These are phyloP conservation scores for Drosophila borborema DNA, from an alignment of 2,888 invertebrate species.

Conservation along the genomic window DNA sequence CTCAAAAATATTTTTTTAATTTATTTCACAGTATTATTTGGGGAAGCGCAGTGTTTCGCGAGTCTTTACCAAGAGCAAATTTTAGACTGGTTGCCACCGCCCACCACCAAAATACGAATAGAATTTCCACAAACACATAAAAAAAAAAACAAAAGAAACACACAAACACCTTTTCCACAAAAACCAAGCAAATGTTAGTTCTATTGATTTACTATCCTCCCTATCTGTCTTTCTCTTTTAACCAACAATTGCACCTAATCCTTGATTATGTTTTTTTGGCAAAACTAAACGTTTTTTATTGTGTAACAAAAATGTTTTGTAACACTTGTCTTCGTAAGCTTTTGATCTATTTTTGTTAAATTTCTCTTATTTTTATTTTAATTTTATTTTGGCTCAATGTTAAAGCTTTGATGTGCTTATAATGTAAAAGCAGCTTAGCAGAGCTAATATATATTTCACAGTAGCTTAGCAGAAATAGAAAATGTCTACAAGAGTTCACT, in stretches of 20 bases:
- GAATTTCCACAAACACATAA: slow-evolving; percentile 55
- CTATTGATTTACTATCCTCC: slow-evolving; percentile 44
- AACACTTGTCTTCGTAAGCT: slow-evolving; percentile 12
- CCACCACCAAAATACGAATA: slow-evolving; percentile 63
- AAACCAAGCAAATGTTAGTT: slow-evolving; percentile 63
- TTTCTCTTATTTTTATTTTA: neutral
- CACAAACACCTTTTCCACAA: slow-evolving; percentile 40
- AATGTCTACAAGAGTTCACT: neutral
- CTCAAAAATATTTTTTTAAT: slow-evolving; percentile 59
- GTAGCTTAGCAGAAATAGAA: neutral
- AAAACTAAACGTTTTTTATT: slow-evolving; percentile 35
- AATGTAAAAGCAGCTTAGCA: slow-evolving; percentile 1
- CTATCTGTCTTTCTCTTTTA: slow-evolving; percentile 29
- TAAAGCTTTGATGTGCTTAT: neutral
- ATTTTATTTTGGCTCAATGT: slow-evolving; percentile 2
- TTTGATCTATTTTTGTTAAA: slow-evolving; percentile 18
- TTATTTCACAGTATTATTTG: slow-evolving; percentile 82
- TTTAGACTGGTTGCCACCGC: slow-evolving; percentile 63
- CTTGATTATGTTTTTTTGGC: slow-evolving; percentile 19
- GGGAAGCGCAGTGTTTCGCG: slow-evolving; percentile 82
- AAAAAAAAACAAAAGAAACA: neutral
- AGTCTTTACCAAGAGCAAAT: slow-evolving; percentile 80
- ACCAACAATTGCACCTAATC: slow-evolving; percentile 57
- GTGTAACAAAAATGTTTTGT: slow-evolving; percentile 15
- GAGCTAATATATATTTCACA: neutral